Percentiles rank a stretch among this genome's conserved stretches.
Conservation (phyloP, 2,797 vertebrate genomes). For the Mareca strepera region DNA sequence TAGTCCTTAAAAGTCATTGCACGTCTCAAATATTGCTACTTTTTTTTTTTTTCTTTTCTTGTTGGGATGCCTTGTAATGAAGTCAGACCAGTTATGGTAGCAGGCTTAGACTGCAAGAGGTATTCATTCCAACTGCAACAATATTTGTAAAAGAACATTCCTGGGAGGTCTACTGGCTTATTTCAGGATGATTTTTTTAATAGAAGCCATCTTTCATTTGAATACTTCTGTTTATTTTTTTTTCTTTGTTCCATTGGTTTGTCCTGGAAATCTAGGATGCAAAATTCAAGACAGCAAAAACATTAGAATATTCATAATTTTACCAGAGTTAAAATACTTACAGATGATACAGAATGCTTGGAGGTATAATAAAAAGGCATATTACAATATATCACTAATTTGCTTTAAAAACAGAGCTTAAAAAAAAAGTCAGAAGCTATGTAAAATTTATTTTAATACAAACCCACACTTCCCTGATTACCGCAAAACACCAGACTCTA, state of each 20-base stretch:
- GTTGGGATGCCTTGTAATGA: neutral
- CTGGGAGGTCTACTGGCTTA: slow-evolving; percentile 51
- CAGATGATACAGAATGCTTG: neutral
- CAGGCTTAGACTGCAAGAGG: slow-evolving; percentile 1
- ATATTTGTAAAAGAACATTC: slow-evolving; percentile 64
- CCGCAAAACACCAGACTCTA: neutral
- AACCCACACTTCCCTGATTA: neutral
- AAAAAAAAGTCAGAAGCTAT: neutral
- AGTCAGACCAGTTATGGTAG: slow-evolving; percentile 49
- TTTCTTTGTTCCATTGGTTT: neutral
- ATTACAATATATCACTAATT: neutral
- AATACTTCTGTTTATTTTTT: neutral
- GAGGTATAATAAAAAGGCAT: neutral
- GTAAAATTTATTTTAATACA: neutral
- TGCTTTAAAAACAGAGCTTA: neutral
- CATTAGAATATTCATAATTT: neutral
- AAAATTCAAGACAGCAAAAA: neutral
- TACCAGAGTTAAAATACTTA: neutral
- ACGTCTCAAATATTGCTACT: neutral
- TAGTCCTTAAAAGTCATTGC: neutral
- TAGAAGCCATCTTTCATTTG: neutral
- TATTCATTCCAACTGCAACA: neutral
- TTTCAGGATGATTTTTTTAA: slow-evolving; percentile 33
- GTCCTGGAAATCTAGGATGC: neutral
- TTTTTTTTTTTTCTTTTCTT: too few relatives aligned